Evolutionary conservation across 2,888 invertebrate species (phyloP), one percentile per base, ranked within the genome.

Genomic region (Ormyrus labotus): DNA sequence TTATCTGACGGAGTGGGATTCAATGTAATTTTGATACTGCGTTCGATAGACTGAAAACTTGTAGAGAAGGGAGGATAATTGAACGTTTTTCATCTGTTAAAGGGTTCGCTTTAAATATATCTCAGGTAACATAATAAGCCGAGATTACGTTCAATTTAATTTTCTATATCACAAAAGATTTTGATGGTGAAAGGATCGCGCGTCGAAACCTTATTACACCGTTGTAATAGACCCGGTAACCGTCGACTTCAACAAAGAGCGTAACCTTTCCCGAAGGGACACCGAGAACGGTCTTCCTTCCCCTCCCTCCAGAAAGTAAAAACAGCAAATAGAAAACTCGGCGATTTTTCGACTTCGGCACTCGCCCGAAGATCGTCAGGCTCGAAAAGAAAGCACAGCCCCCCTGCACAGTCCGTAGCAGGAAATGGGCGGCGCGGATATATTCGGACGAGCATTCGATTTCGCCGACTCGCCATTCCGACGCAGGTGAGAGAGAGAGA

Each of bases 301-400:
- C 19, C 34, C 60, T 60, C 9, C 13, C 19, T 2, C 13, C 13
- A 60, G 5, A 60, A 60, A 60, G 1, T 19, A 19, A 19, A 60
- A 9, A 19, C 8, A 61, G 61, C 34, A 61, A 13, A 45, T 1
- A 0, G 61, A 34, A 8, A 34, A 6, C 10, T 3, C 7, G 6
- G 4, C 7, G 0, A 69, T n/a, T 57, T 19, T 50, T 69, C 69
- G 58, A 69, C 58, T 58, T 19, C 19, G 19, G 58, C 58, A 58
- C 48, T 47, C 13, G 48, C 13, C 13, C 60, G 6, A 19, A 19
- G 60, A 10, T 11, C 11, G n/a, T n/a, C n/a, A 5, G 10, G 6
- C 2, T 2, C 57, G n/a, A 57, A n/a, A 11, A 19, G 19, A 19
- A 19, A 19, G 19, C 19, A 19, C 19, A 19, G 13, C 13, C 19